Base-by-base conservation (phyloP, 1,140 invertebrate species). In the Argopecten irradians region DNA sequence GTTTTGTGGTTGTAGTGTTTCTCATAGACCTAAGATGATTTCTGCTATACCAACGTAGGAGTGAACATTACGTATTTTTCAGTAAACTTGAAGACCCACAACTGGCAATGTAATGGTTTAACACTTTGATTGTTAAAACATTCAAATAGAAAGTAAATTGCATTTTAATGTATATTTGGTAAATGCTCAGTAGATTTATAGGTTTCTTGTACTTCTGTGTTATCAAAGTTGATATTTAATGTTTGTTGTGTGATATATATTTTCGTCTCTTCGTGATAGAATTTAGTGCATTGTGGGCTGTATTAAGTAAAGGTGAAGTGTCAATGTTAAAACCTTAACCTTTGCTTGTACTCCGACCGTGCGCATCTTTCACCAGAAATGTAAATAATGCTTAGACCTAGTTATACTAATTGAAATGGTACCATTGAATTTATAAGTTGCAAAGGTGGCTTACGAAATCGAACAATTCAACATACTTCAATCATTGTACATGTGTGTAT, bases 321-420 rank as follows among this genome's bases (percentile, higher is more conserved):
- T 71, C 55, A 28, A 71, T 5, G 13, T 0, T 71, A 71, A 71
- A 71, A 71, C 28, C 55, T 71, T 71, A 71, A 71, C 55, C 55
- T 71, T 71, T 71, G 55, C 55, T 71, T 28, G 55, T 71, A 71
- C 55, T 28, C 55, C n/a, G 55, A 71, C 55, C n/a, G 55, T 71
- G 55, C 28, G n/a, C 55, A 71, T 71, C 55, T 71, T n/a, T 71
- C 55, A 11, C 55, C 55, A 28, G 55, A 71, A 71, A 5, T n/a
- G 43, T 46, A 8, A 8, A 46, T 46, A 28, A 28, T 71, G n/a
- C n/a, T n/a, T n/a, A n/a, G n/a, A n/a, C n/a, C n/a, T 71, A 71
- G n/a, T 71, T 71, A 71, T 28, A 22, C 55, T n/a, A n/a, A 28
- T 71, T 71, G 55, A 71, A 71, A 71, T 71, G n/a, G 55, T 71